Evolutionary conservation across 1,140 invertebrate genomes (phyloP).

Genomic region (Sminthurinus signatus): DNA sequence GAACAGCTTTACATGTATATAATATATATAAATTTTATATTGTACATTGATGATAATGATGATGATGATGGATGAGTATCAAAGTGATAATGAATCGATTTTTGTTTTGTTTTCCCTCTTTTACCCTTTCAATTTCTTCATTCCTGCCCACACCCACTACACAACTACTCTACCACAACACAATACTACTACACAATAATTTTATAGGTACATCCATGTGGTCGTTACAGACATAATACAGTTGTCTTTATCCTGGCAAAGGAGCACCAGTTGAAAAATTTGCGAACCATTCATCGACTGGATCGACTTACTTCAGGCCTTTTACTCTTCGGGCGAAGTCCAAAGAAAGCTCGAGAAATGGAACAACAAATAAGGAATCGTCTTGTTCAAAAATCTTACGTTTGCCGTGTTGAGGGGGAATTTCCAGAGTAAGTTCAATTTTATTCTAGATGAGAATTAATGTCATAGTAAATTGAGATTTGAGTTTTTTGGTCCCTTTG

Average conservation of each 20-base stretch:
- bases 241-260: conserved; percentile 94
- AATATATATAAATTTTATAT: too few relatives aligned
- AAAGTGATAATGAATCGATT: conserved; percentile 1
- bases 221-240: conserved; percentile 91
- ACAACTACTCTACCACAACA: too few relatives aligned
- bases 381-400: conserved; percentile 91
- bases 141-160: too few relatives aligned
- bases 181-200: too few relatives aligned
- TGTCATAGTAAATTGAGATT: conserved; percentile 14
- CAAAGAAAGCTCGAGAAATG: conserved; percentile 84
- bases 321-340: conserved; percentile 65
- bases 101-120: background rate
- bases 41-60: too few relatives aligned
- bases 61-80: conserved; percentile 5
- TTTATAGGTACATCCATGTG: conserved; percentile 90
- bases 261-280: conserved; percentile 88
- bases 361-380: conserved; percentile 88
- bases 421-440: conserved; percentile 96
- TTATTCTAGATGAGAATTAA: background rate
- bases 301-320: conserved; percentile 92
- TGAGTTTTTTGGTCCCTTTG: conserved; percentile 25
- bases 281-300: conserved; percentile 82
- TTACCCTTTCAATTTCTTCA: background rate
- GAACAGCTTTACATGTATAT: too few relatives aligned
- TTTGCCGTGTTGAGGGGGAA: conserved; percentile 90